Evolutionary conservation across 2,113 vertebrate species (phyloP).

Genomic region (Sigmodon hispidus): DNA sequence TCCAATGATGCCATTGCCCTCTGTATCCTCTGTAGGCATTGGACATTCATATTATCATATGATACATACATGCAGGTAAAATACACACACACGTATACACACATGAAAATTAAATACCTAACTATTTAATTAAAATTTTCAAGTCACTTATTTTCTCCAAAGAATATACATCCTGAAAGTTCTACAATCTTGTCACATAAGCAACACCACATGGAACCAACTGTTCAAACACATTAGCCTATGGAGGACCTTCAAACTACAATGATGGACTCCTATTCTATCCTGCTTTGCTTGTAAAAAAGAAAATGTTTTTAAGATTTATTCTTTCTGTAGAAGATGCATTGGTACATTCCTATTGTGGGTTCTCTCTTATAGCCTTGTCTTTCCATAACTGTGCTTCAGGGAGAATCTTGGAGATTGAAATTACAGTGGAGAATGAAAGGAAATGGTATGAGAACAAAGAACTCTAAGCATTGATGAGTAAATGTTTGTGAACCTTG

Average conservation of each 20-base stretch:
- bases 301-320: not conserved
- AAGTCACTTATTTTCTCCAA: not conserved
- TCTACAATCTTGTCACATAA: not conserved
- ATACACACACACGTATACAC: not conserved
- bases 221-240: not conserved
- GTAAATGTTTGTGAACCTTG: not conserved
- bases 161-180: not conserved
- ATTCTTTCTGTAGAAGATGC: not conserved
- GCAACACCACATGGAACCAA: not conserved
- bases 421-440: not conserved
- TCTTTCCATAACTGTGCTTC: not conserved
- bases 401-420: not conserved
- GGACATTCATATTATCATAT: not conserved
- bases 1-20: not conserved
- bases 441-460: not conserved
- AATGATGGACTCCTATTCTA: not conserved
- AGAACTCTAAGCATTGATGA: not conserved
- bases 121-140: not conserved
- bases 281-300: not conserved
- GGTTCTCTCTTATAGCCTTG: not conserved
- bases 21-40: not conserved
- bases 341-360: not conserved
- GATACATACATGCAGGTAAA: too few species aligned
- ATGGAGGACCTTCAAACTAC: not conserved
- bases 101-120: not conserved